Evolutionary conservation across 2,797 vertebrate genomes (phyloP).

Genomic region (Macroramphosus scolopax): DNA sequence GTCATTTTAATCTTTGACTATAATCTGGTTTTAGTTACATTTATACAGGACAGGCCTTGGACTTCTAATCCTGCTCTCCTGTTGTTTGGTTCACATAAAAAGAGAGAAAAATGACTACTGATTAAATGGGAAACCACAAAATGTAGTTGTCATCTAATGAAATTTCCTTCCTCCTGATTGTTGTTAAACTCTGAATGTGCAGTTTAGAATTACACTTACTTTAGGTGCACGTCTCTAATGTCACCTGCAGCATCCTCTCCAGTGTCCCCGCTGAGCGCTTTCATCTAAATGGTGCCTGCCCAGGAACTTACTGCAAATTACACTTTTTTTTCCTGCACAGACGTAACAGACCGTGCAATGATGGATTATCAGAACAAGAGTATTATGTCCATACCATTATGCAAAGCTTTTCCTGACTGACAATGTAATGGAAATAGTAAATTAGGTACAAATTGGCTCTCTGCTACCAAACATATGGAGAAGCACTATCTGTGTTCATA

Average conservation of each 20-base stretch:
- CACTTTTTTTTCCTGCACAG: slow-evolving; percentile 1
- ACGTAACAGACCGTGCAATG: slow-evolving; percentile 26
- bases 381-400: slow-evolving; percentile 35
- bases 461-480: slow-evolving; percentile 17
- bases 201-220: slow-evolving; percentile 7
- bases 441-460: slow-evolving; percentile 29
- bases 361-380: slow-evolving; percentile 37
- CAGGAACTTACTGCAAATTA: slow-evolving; percentile 9
- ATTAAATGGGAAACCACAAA: no score
- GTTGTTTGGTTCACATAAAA: slow-evolving; percentile 1
- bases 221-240: slow-evolving; percentile 3
- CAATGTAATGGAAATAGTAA: slow-evolving; percentile 24
- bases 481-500: slow-evolving; percentile 20
- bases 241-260: background rate
- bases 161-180: background rate
- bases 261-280: slow-evolving; percentile 2
- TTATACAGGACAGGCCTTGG: background rate
- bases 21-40: slow-evolving; percentile 27
- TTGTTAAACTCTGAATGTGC: background rate
- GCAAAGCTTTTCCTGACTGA: slow-evolving; percentile 34
- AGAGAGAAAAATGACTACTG: slow-evolving; percentile 1
- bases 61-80: slow-evolving; percentile 1
- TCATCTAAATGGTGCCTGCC: slow-evolving; percentile 13
- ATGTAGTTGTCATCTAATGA: background rate
- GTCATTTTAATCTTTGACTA: slow-evolving; percentile 31